Percentiles rank a stretch among this genome's conserved stretches.
phyloP scores from a whole-genome alignment of 2,113 vertebrate species.

The Bettongia penicillata region DNA sequence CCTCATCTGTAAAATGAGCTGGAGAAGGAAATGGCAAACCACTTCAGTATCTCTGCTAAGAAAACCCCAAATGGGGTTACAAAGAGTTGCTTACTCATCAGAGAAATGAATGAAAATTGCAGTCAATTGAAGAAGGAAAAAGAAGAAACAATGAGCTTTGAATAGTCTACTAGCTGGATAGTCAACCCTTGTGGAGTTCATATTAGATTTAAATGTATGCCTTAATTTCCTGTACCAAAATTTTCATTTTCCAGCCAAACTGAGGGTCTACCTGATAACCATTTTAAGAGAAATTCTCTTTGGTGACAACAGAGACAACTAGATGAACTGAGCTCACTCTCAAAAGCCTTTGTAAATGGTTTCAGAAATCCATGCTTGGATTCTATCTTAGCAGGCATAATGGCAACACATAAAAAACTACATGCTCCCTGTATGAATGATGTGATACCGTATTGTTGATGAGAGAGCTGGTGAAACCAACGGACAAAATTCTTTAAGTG shows the following conservation, averaged over 20 bases:
- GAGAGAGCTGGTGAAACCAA: slow-evolving; percentile 40
- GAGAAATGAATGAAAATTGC: not conserved
- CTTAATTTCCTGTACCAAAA: not conserved
- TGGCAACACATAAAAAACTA: slow-evolving; percentile 8
- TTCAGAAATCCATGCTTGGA: not conserved
- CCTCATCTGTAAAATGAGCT: not conserved
- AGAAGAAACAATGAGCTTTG: not conserved
- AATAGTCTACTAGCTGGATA: not conserved
- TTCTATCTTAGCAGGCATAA: slow-evolving; percentile 59
- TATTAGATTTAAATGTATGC: not conserved
- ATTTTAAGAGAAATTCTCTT: slow-evolving; percentile 27
- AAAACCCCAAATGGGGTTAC: not conserved
- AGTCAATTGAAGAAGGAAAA: not conserved
- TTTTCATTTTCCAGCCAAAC: not conserved
- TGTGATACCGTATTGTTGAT: slow-evolving; percentile 23
- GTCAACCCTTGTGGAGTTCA: not conserved
- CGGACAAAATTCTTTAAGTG: slow-evolving; percentile 22
- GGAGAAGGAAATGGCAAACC: not conserved
- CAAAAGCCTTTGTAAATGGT: not conserved
- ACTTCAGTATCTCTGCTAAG: not conserved
- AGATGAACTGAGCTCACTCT: slow-evolving; percentile 29
- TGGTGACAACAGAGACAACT: slow-evolving; percentile 8
- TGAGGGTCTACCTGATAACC: not conserved
- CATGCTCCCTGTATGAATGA: slow-evolving; percentile 40
- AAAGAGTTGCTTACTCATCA: not conserved